Conservation (phyloP, 1,140 invertebrate species). For the Branchinecta lindahli region DNA sequence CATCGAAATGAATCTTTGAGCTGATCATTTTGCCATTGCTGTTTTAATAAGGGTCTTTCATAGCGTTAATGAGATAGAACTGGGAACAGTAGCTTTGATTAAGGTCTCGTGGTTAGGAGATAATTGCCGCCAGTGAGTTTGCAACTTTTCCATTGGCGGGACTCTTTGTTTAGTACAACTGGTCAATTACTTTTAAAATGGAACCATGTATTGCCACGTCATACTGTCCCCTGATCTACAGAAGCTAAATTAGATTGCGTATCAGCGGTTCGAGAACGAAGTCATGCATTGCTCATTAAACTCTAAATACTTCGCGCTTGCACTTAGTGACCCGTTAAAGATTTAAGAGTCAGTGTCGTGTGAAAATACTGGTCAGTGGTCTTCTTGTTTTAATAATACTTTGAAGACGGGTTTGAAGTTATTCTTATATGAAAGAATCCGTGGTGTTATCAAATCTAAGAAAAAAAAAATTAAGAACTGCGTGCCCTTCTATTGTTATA, state of each 20-base stretch:
- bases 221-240: neutral
- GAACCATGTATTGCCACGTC: neutral
- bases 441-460: too few species aligned
- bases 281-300: too few species aligned
- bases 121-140: neutral
- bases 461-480: too few species aligned
- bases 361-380: too few species aligned
- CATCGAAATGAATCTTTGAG: neutral
- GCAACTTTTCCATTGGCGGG: neutral
- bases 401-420: too few species aligned
- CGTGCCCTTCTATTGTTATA: too few species aligned
- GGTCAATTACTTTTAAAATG: constrained; percentile 9
- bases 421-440: too few species aligned
- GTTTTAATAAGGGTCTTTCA: neutral
- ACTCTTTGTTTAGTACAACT: constrained; percentile 3
- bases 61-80: neutral
- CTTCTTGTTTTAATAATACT: too few species aligned
- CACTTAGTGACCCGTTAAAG: too few species aligned
- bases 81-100: constrained; percentile 8
- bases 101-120: neutral
- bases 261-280: neutral
- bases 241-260: constrained; percentile 10
- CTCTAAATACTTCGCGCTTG: too few species aligned
- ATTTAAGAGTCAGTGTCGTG: too few species aligned
- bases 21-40: neutral